These are phyloP conservation scores for Aurelia sp. DNA, from an alignment of 30 jellyfish, hydroid and myxozoan species.

Conservation along the genomic window DNA sequence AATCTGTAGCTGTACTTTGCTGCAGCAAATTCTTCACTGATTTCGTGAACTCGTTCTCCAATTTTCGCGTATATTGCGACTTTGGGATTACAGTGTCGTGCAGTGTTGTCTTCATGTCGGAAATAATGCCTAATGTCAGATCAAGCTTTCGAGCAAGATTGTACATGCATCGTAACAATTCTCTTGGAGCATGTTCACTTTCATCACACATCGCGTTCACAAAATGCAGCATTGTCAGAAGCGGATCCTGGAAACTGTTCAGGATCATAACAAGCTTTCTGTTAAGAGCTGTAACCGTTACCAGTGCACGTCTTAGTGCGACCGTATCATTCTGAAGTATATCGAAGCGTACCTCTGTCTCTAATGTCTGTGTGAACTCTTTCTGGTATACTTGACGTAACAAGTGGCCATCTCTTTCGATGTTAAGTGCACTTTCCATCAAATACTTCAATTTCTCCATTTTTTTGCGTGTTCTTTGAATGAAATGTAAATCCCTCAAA, in stretches of 20 bases:
- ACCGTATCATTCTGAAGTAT: no score
- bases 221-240: background rate
- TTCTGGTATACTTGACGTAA: no score
- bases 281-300: background rate
- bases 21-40: background rate
- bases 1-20: constrained; percentile 5
- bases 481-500: no score
- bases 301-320: no score
- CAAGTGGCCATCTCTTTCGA: no score
- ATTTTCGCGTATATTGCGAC: background rate
- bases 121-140: background rate
- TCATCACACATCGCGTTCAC: constrained; percentile 6
- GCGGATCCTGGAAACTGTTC: constrained; percentile 9
- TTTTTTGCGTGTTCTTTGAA: no score
- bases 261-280: background rate
- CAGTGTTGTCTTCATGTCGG: background rate
- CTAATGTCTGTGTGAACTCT: no score
- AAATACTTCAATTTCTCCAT: no score
- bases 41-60: constrained; percentile 11
- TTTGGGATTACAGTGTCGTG: background rate
- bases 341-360: no score
- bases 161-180: background rate
- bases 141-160: background rate
- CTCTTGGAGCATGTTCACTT: background rate
- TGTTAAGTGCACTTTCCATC: no score